phyloP scores from a whole-genome alignment of 2,888 invertebrate genomes.

The Eumerus sabulonum region DNA sequence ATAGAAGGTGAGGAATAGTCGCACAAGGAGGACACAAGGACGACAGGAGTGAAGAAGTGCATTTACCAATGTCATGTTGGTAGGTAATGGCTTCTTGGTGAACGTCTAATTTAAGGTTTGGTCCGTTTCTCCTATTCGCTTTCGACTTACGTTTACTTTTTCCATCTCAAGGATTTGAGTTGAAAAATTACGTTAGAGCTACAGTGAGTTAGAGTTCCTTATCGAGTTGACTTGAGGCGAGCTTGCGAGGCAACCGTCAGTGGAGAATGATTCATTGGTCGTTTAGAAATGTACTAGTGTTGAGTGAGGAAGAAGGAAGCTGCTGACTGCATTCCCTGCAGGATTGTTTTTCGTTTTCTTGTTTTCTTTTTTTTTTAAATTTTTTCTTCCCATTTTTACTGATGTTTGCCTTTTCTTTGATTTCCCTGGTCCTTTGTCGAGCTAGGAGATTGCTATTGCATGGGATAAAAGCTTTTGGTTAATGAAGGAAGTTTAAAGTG shows the following conservation, averaged over 20 bases:
- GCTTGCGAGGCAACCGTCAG: conserved; percentile 34
- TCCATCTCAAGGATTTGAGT: conserved; percentile 26
- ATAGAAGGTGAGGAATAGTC: too few relatives aligned
- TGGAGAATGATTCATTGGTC: conserved; percentile 54
- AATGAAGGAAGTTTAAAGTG: conserved; percentile 16
- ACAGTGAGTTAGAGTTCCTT: conserved; percentile 14
- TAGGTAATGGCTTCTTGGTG: conserved; percentile 50
- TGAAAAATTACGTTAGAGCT: conserved; percentile 46
- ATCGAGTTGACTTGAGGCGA: conserved; percentile 27
- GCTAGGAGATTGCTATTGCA: conserved; percentile 4
- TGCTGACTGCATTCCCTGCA: conserved; percentile 30
- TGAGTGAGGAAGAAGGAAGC: conserved; percentile 13
- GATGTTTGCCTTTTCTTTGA: too few relatives aligned
- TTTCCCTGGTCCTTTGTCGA: too few relatives aligned
- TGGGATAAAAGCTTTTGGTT: conserved; percentile 1
- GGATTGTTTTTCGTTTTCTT: conserved; percentile 10
- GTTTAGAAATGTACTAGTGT: conserved; percentile 7
- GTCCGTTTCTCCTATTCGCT: conserved; percentile 14
- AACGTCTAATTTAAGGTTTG: conserved; percentile 35
- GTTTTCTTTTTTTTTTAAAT: too few relatives aligned
- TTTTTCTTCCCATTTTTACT: too few relatives aligned
- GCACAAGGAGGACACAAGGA: conserved; percentile 8
- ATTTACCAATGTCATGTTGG: conserved; percentile 57
- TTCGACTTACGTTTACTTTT: too few relatives aligned
- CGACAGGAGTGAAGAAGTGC: conserved; percentile 50